Evolutionary conservation across 1,140 invertebrate species (phyloP), one percentile per base, ranked within the genome.

Genomic region (Amyelois transitella): DNA sequence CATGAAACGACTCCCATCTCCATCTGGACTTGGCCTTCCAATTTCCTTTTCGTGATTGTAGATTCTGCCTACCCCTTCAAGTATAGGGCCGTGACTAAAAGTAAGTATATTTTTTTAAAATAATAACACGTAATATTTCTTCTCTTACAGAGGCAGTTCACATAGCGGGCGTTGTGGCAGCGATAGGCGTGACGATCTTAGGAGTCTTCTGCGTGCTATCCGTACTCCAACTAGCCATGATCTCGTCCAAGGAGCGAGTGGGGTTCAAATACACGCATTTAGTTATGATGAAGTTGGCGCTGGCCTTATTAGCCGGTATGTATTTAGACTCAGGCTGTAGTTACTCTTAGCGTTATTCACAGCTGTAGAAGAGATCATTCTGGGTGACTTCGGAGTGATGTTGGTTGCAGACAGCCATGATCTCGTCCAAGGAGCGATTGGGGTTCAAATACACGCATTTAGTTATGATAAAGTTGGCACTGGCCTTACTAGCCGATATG

Each of bases 351-450:
- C n/a, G n/a, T n/a, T n/a, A n/a, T n/a, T n/a, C n/a, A n/a, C n/a
- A n/a, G n/a, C n/a, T n/a, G n/a, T n/a, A n/a, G n/a, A n/a, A n/a
- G n/a, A n/a, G n/a, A n/a, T n/a, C n/a, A n/a, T n/a, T n/a, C 88
- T 96, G 53, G 94, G 92, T 6, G 83, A 95, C 18, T 93, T 95
- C 81, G 94, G 94, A 73, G 86, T 94, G 44, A 81, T 96, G 43
- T 93, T 94, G 18, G 91, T 96, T 96, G 25, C 94, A 96, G 82
- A 89, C 96, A 47, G 93, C 95, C 32, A 96, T 96, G 94, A 92
- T 95, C 62, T 93, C 93, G 28, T 95, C 94, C 43, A 93, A 93
- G 72, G 95, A 96, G 76, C 91, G 92, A 71, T 92, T 96, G 20
- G 91, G 94, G 38, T 86, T 96, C 71, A 92, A 92, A 62, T 96